Evolutionary conservation across 2,113 vertebrate species (phyloP), one percentile per base, ranked within the genome.

Genomic region (Argyrosomus japonicus): DNA sequence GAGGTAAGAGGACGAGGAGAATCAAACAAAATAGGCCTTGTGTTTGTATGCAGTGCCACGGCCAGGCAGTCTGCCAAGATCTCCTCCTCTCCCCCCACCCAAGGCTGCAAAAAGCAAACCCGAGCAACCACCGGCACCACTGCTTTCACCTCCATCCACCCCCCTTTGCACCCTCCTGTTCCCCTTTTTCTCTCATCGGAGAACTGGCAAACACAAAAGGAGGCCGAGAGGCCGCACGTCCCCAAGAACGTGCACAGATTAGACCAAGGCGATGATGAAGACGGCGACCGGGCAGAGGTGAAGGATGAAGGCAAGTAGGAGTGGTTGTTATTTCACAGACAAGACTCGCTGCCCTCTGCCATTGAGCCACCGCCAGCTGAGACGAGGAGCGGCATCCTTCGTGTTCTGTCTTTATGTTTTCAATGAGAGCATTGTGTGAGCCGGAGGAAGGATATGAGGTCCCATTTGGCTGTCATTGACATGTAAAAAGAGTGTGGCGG

Each of bases 391-490:
- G 80, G 86, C 94, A 83, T 89, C 83, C 77, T 95, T 94, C 93
- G 78, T 77, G 72, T 71, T 71, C 45, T 75, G 78, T 74, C 19
- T 92, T 95, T 70, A 3, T 80, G 68, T n/a, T 82, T 78, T 91
- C 75, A 91, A 87, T 90, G 90, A 78, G 77, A 61, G 83, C 79
- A 61, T 85, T 90, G 84, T 86, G 1, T 6, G 73, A 81, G 79
- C 75, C 14, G 63, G 43, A 77, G 83, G 87, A 83, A 78, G 84
- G 85, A 87, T 83, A 81, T 51, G 63, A 81, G 96, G 96, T 96
- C 96, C 94, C 95, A 92, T 96, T 96, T 95, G 95, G 94, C 95
- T 93, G 93, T 95, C 93, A 95, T 96, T 97, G 95, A 94, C 95
- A 96, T 96, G 94, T 95, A 95, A 95, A 97, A 94, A 95, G 96